These are phyloP conservation scores for Idaea biselata DNA, from an alignment of 2,888 invertebrate species.

Conservation along the genomic window DNA sequence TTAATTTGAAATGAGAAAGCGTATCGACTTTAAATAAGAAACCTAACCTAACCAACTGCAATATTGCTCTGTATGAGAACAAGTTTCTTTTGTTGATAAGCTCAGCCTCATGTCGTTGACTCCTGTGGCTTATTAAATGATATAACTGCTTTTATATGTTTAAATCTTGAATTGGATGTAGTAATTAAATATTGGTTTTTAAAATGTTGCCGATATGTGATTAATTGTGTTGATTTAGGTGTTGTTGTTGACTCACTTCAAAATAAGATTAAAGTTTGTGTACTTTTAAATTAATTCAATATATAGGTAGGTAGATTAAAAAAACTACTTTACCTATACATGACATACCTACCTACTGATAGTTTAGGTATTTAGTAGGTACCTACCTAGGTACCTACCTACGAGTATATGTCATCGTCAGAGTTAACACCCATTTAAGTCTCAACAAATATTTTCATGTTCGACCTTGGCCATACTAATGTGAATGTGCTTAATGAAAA, in stretches of 20 bases:
- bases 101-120: conserved; percentile 60
- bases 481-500: background rate
- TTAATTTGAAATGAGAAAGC: conserved; percentile 67
- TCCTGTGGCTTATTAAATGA: conserved; percentile 38
- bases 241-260: background rate
- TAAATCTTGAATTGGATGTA: background rate
- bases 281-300: too few relatives aligned
- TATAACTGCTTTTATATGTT: conserved; percentile 7
- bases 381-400: too few relatives aligned
- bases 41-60: conserved; percentile 39
- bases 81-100: conserved; percentile 73
- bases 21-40: conserved; percentile 62
- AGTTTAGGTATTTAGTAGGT: too few relatives aligned
- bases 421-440: conserved; percentile 17
- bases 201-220: background rate
- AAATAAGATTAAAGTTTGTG: background rate
- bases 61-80: conserved; percentile 58
- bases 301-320: too few relatives aligned
- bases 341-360: too few relatives aligned
- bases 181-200: background rate
- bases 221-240: background rate
- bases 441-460: conserved; percentile 15
- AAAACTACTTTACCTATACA: too few relatives aligned
- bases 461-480: background rate
- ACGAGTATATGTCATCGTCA: background rate